Evolutionary conservation across 2,888 invertebrate species (phyloP).

Genomic region (Ernsta delagoae): DNA sequence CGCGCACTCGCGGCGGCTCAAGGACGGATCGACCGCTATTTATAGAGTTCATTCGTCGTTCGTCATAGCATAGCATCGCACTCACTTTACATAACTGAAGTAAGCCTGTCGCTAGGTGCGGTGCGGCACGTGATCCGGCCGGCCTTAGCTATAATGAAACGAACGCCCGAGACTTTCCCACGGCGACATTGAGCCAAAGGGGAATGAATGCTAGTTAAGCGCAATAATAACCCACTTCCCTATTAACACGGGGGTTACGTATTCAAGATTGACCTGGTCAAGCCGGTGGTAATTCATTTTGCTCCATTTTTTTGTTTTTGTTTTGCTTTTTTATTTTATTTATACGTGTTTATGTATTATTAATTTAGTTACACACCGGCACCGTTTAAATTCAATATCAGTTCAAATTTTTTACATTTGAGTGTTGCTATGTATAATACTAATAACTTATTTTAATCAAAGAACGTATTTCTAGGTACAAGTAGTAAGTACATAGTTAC

Average conservation of each 20-base stretch:
- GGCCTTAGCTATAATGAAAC: constrained; percentile 40
- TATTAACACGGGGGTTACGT: constrained; percentile 53
- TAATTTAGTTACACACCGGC: too few relatives aligned
- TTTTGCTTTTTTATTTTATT: neutral
- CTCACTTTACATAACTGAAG: constrained; percentile 79
- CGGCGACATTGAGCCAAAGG: constrained; percentile 54
- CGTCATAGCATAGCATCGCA: constrained; percentile 65
- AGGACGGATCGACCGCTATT: constrained; percentile 83
- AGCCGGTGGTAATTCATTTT: neutral
- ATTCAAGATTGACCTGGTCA: constrained; percentile 48
- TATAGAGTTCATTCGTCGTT: constrained; percentile 78
- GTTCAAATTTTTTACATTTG: too few relatives aligned
- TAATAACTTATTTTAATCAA: too few relatives aligned
- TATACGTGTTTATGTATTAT: too few relatives aligned
- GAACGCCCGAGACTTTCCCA: constrained; percentile 63
- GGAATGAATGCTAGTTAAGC: constrained; percentile 54
- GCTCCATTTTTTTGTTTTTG: neutral
- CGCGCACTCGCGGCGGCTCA: constrained; percentile 75
- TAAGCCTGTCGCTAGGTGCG: constrained; percentile 65
- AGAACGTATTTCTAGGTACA: too few relatives aligned
- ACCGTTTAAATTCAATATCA: too few relatives aligned
- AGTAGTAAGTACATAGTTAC: too few relatives aligned
- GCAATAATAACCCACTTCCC: constrained; percentile 63
- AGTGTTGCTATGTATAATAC: too few relatives aligned
- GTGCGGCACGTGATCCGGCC: constrained; percentile 59